Evolutionary conservation across 2,113 vertebrate species (phyloP).

Genomic region (Danionella cerebrum): DNA sequence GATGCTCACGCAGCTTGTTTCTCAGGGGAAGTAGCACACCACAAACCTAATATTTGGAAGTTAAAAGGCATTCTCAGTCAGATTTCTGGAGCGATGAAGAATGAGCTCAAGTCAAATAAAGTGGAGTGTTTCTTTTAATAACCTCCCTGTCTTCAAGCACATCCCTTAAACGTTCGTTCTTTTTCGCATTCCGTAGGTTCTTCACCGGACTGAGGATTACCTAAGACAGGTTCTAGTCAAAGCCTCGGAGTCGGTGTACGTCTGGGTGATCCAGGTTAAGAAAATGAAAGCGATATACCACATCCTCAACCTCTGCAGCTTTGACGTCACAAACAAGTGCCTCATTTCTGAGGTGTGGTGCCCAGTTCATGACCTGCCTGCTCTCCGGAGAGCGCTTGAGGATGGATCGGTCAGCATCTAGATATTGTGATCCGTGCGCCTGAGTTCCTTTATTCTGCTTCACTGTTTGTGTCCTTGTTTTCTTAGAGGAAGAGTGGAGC

Average conservation of each 20-base stretch:
- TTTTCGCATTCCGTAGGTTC: conserved; percentile 77
- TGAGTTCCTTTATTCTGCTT: neutral
- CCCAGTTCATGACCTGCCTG: conserved; percentile 76
- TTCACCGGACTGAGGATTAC: conserved; percentile 90
- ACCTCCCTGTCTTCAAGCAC: too few species aligned
- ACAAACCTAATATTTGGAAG: neutral
- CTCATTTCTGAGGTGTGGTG: conserved; percentile 97
- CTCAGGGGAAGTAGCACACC: too few species aligned
- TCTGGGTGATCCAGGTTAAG: conserved; percentile 85
- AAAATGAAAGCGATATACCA: conserved; percentile 99
- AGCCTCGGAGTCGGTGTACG: conserved; percentile 82
- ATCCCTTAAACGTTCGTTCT: too few species aligned
- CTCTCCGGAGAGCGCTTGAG: conserved; percentile 75
- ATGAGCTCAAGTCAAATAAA: too few species aligned
- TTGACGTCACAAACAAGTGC: conserved; percentile 96
- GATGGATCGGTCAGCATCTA: conserved; percentile 83
- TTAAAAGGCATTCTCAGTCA: neutral
- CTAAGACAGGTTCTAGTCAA: conserved; percentile 84
- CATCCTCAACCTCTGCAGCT: conserved; percentile 91
- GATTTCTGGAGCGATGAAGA: too few species aligned
- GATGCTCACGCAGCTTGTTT: neutral
- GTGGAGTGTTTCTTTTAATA: neutral
- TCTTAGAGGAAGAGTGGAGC: conserved; percentile 82
- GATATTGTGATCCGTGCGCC: neutral
- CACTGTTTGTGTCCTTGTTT: neutral